Evolutionary conservation across 2,888 invertebrate species (phyloP).

Genomic region (Mellilla xanthometata): DNA sequence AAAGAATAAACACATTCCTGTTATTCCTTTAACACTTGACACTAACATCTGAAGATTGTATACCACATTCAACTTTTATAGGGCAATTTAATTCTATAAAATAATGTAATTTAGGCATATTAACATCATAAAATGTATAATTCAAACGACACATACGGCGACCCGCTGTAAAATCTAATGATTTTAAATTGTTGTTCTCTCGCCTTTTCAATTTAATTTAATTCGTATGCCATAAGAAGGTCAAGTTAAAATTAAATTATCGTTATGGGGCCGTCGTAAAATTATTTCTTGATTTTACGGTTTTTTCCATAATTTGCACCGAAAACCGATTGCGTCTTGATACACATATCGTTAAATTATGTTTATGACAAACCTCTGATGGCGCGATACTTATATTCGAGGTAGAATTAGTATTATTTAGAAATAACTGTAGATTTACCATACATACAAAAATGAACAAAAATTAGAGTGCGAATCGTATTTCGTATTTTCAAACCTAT

Average conservation of each 20-base stretch:
- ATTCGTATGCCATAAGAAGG: constrained; percentile 18
- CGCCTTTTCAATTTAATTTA: constrained; percentile 26
- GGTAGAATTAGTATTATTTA: neutral
- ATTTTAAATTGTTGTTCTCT: constrained; percentile 32
- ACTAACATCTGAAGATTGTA: constrained; percentile 12
- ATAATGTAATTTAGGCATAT: constrained; percentile 19
- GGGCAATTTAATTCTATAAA: constrained; percentile 18
- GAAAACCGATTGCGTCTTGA: constrained; percentile 40
- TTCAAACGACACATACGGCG: constrained; percentile 26
- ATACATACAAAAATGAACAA: too few species aligned
- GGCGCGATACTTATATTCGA: constrained; percentile 1
- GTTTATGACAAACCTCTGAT: constrained; percentile 34
- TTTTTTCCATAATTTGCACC: constrained; percentile 35
- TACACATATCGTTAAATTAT: constrained; percentile 40
- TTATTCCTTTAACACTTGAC: constrained; percentile 9
- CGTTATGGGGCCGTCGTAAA: constrained; percentile 36
- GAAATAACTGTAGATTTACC: too few species aligned
- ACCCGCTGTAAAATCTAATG: constrained; percentile 30
- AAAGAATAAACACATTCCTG: constrained; percentile 1
- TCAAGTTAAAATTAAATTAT: constrained; percentile 34
- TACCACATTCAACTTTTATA: constrained; percentile 4
- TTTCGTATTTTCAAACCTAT: too few species aligned
- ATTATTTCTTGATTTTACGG: constrained; percentile 25
- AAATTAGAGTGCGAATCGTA: too few species aligned
- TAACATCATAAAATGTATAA: constrained; percentile 28